These are phyloP conservation scores for Ostrea edulis DNA, from an alignment of 1,140 invertebrate species.

Conservation along the genomic window DNA sequence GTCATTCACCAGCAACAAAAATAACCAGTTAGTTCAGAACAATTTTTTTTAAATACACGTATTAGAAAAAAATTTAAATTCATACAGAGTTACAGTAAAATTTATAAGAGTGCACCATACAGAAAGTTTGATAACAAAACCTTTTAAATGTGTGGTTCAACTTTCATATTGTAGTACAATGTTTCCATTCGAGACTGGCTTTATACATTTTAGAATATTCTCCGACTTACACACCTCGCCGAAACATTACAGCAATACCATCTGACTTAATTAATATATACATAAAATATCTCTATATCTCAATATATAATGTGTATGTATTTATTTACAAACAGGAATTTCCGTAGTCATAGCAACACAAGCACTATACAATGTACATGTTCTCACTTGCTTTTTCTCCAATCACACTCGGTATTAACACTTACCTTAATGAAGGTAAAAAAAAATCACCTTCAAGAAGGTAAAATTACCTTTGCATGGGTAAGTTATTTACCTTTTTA, in stretches of 20 bases:
- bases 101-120: constrained; percentile 10
- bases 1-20: constrained; percentile 34
- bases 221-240: neutral
- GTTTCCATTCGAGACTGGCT: neutral
- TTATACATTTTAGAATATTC: neutral
- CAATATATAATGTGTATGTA: constrained; percentile 22
- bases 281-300: constrained; percentile 30
- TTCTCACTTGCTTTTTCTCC: constrained; percentile 17
- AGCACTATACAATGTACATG: constrained; percentile 31
- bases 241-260: constrained; percentile 37
- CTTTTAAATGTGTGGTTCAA: neutral
- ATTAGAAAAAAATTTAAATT: constrained; percentile 20
- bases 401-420: neutral
- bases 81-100: constrained; percentile 4
- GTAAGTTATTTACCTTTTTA: neutral
- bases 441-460: neutral
- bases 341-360: constrained; percentile 31
- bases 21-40: constrained; percentile 21
- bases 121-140: neutral
- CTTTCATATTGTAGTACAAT: neutral
- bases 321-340: constrained; percentile 33
- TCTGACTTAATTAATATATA: constrained; percentile 33
- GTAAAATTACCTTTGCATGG: neutral
- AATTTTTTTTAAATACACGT: neutral
- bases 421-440: neutral